Evolutionary conservation across 35 echinoderm and acorn worm species (phyloP).

Genomic region (Ophioderma brevispina): DNA sequence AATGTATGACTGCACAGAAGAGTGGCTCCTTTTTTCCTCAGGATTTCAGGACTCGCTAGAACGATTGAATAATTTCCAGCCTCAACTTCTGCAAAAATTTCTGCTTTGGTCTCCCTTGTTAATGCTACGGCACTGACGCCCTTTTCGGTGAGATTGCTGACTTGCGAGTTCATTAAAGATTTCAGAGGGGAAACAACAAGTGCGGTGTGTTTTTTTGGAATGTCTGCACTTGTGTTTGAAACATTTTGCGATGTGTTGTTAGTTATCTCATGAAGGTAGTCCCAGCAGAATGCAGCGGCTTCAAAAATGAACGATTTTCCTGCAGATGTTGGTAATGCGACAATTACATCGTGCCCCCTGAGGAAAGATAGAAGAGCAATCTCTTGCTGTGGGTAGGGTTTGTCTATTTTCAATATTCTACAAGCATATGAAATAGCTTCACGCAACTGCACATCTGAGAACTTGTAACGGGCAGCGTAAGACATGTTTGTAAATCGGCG

Average conservation of each 20-base stretch:
- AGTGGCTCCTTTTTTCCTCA: neutral
- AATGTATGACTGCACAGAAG: neutral
- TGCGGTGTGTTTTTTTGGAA: neutral
- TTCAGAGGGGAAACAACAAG: conserved; percentile 2
- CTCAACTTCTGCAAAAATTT: neutral
- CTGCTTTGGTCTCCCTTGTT: neutral
- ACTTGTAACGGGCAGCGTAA: too few species aligned
- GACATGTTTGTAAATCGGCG: too few species aligned
- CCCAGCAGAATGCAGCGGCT: neutral
- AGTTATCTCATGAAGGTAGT: neutral
- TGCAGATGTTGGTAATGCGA: neutral
- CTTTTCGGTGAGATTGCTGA: neutral
- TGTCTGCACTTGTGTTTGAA: neutral
- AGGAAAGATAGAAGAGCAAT: neutral
- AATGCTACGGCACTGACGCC: neutral
- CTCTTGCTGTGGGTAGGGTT: neutral
- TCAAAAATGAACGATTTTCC: neutral
- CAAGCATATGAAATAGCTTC: neutral
- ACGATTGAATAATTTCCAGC: neutral
- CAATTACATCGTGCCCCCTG: neutral
- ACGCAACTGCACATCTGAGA: neutral
- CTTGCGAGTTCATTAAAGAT: neutral
- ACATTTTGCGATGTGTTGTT: neutral
- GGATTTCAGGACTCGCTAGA: neutral
- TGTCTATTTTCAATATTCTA: neutral